Base-by-base conservation (phyloP, 2,113 vertebrate species). In the Pterophyllum scalare region DNA sequence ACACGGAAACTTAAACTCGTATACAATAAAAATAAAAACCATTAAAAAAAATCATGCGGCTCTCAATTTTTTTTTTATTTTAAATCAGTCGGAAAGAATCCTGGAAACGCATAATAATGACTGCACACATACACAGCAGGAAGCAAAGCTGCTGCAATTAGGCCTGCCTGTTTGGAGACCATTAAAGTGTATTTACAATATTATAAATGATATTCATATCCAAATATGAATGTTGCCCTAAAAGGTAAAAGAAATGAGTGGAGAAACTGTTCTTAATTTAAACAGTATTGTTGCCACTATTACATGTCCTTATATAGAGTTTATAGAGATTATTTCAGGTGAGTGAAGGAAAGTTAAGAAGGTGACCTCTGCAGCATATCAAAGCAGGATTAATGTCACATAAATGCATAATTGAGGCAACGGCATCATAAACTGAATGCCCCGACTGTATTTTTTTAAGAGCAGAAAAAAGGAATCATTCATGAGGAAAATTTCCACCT, bases 181-280 rank as follows among this genome's bases (percentile, higher is more conserved):
- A 49, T 6, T 17, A 49, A 49, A 15, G 5, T 14, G 6, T 49
- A 40, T 38, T 1, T 38, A 10, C 10, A 38, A 38, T 40, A 40
- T 40, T 40, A 40, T 40, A 40, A 11, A 40, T 40, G 10, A 40
- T 40, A 40, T 40, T 12, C 62, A 65, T 15, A 24, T 26, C 0
- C 14, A 26, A 67, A 0, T 26, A 26, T 52, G 49, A 70, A 70
- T 70, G 22, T 70, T 19, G 6, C 17, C 12, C 43, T 70, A 49
- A 70, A 49, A 52, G 49, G 28, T 10, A 52, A 49, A 52, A 7
- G 6, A 70, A 4, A 28, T 46, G 0, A 49, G 19, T 24, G 0
- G 46, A 49, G 24, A 28, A 26, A 1, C 24, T 31, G 0, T 11
- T 20, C 0, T 31, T 10, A 26, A 20, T 46, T 46, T 19, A 52